Percentiles rank a stretch among this genome's conserved stretches.
Conservation (phyloP, 2,797 vertebrate species). For the Pseudochirops corinnae region DNA sequence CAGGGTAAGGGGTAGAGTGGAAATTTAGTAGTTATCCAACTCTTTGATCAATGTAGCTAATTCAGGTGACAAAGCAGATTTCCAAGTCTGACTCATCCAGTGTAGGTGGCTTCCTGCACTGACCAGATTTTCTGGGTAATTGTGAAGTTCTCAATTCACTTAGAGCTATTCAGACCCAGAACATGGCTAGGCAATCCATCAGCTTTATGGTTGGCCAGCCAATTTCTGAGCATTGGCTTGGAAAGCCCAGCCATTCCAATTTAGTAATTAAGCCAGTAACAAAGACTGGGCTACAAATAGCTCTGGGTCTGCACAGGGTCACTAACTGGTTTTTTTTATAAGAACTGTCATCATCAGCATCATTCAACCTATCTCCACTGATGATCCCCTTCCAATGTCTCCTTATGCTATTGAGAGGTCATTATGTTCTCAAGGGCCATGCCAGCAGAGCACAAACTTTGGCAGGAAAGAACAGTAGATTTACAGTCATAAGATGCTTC, state of each 20-base stretch:
- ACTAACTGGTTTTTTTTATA: not conserved
- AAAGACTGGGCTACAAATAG: not conserved
- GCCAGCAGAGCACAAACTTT: not conserved
- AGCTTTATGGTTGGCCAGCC: not conserved
- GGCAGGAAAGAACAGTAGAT: not conserved
- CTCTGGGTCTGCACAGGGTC: conserved; percentile 3
- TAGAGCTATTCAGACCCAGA: not conserved
- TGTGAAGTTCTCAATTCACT: not conserved
- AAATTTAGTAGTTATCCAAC: not conserved
- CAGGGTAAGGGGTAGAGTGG: not conserved
- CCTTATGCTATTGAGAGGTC: not conserved
- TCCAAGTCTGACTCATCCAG: not conserved
- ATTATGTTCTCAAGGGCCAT: not conserved
- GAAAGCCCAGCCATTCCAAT: not conserved
- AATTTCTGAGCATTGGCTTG: not conserved
- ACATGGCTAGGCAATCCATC: not conserved
- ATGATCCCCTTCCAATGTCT: not conserved
- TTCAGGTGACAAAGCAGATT: conserved; percentile 1
- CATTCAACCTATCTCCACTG: not conserved
- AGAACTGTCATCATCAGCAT: not conserved
- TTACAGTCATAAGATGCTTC: not conserved
- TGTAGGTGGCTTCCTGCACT: not conserved
- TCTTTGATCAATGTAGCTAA: not conserved
- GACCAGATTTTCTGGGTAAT: conserved; percentile 1
- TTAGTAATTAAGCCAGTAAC: not conserved